These are phyloP conservation scores for Caenorhabditis macrosperma DNA, from an alignment of 2,888 invertebrate species.

Conservation along the genomic window DNA sequence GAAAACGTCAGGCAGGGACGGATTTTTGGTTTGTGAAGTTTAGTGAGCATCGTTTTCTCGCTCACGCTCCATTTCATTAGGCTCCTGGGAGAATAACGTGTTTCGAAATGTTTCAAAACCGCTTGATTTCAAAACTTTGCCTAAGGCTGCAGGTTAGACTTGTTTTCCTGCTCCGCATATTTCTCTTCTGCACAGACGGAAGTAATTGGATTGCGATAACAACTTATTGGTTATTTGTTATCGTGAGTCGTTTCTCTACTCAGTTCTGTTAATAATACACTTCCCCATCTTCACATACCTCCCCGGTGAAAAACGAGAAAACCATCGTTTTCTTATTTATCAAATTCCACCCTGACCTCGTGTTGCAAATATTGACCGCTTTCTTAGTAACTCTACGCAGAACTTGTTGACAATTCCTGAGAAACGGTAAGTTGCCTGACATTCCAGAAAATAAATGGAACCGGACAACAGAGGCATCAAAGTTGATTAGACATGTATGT, in stretches of 20 bases:
- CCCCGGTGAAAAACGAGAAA: not conserved
- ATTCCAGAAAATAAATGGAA: conserved; percentile 2
- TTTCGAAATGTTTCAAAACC: not conserved
- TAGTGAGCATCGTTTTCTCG: not conserved
- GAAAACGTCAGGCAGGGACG: not conserved
- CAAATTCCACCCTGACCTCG: conserved; percentile 11
- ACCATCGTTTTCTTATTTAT: not conserved
- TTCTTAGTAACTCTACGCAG: conserved; percentile 14
- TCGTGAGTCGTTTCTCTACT: not conserved
- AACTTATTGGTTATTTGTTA: not conserved
- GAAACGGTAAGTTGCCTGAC: conserved; percentile 42
- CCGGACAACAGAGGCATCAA: not conserved
- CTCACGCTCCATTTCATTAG: not conserved
- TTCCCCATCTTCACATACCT: not conserved
- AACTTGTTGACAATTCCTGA: conserved; percentile 34
- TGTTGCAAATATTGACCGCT: conserved; percentile 53
- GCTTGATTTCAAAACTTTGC: conserved; percentile 5
- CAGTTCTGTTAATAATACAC: not conserved
- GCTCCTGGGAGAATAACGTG: too few relatives aligned
- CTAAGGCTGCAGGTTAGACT: not conserved
- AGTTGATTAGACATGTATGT: conserved; percentile 48
- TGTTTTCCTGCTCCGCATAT: not conserved
- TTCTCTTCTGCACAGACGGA: not conserved
- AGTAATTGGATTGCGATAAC: not conserved
- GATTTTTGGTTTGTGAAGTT: not conserved